These are phyloP conservation scores for Delphinapterus leucas DNA, from an alignment of 2,113 vertebrate genomes.

Conservation along the genomic window DNA sequence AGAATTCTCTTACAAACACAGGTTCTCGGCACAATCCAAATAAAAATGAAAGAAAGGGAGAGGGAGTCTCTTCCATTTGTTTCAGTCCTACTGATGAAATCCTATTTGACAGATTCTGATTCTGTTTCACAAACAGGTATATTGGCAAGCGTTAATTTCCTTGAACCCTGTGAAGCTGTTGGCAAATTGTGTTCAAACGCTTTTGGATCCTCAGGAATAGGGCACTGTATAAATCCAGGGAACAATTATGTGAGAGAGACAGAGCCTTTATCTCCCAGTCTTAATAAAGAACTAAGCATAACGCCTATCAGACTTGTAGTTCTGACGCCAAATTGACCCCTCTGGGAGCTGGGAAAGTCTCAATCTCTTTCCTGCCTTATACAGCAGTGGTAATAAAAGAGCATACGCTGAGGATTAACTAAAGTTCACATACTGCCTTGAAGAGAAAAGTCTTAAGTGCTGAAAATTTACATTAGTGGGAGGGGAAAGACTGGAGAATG, in stretches of 20 bases:
- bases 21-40: background rate
- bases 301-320: slow-evolving; percentile 53
- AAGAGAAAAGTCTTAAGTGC: slow-evolving; percentile 65
- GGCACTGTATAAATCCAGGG: slow-evolving; percentile 39
- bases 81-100: background rate
- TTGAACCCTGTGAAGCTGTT: background rate
- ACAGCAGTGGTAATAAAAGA: slow-evolving; percentile 60
- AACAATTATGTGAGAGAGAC: slow-evolving; percentile 45
- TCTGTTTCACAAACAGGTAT: slow-evolving; percentile 11
- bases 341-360: slow-evolving; percentile 51
- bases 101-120: slow-evolving; percentile 11
- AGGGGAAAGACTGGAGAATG: slow-evolving; percentile 15
- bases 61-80: background rate
- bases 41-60: background rate
- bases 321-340: slow-evolving; percentile 70
- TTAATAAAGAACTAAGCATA: slow-evolving; percentile 71
- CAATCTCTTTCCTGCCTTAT: slow-evolving; percentile 28
- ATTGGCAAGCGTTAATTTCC: slow-evolving; percentile 17
- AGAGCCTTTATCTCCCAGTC: slow-evolving; percentile 37
- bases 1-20: slow-evolving; percentile 14
- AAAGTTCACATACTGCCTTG: slow-evolving; percentile 67
- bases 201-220: slow-evolving; percentile 50
- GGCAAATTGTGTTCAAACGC: background rate
- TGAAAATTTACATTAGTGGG: slow-evolving; percentile 63
- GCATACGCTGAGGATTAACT: slow-evolving; percentile 33